A percentile compares a stretch with the other conserved stretches of the same genome.
These are phyloP conservation scores for Cactoblastis cactorum DNA, from an alignment of 2,888 invertebrate genomes.

Conservation along the genomic window DNA sequence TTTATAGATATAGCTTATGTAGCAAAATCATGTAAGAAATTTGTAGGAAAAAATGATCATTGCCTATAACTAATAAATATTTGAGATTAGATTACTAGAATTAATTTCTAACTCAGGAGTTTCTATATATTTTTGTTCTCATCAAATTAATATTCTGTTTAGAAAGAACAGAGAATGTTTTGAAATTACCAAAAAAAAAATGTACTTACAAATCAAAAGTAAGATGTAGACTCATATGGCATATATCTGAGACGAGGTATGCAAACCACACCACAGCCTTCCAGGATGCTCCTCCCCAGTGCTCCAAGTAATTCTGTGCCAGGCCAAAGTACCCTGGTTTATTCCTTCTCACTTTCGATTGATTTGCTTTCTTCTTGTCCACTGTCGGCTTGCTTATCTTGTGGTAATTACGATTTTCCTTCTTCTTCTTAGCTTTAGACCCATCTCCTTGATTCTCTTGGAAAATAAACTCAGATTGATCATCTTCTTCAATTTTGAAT, in stretches of 20 bases:
- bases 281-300: conserved; percentile 79
- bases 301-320: conserved; percentile 66
- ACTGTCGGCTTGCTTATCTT: conserved; percentile 54
- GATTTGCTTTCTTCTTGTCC: conserved; percentile 70
- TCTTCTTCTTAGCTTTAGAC: conserved; percentile 62
- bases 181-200: not conserved
- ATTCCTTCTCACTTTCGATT: conserved; percentile 58
- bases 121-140: too few relatives aligned
- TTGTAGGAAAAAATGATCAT: too few relatives aligned
- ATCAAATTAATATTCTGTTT: too few relatives aligned
- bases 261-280: conserved; percentile 87
- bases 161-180: too few relatives aligned
- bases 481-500: conserved; percentile 54
- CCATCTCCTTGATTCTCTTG: conserved; percentile 57
- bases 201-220: conserved; percentile 84
- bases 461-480: conserved; percentile 50
- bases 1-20: too few relatives aligned
- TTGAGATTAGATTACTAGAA: too few relatives aligned
- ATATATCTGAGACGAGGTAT: conserved; percentile 88
- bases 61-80: too few relatives aligned
- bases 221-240: conserved; percentile 86
- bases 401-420: conserved; percentile 64
- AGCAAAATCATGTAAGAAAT: too few relatives aligned
- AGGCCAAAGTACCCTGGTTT: conserved; percentile 68
- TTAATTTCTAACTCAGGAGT: too few relatives aligned